Evolutionary conservation across 2,888 invertebrate species (phyloP).

Genomic region (Anarsia innoxiella): DNA sequence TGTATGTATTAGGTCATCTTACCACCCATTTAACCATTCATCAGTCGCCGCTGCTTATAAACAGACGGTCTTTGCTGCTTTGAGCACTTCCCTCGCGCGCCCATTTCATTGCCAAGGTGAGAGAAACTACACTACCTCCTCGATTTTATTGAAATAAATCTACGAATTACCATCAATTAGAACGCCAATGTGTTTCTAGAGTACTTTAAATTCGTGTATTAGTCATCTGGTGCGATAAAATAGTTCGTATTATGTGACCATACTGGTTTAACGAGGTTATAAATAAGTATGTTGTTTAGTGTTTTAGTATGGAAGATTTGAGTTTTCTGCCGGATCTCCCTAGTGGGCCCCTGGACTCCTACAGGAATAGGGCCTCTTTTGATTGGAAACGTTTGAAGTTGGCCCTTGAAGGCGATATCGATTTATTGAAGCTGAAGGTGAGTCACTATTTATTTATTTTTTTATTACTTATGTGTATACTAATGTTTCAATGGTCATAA

Average conservation of each 20-base stretch:
- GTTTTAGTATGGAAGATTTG: conserved; percentile 66
- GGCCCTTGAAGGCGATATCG: conserved; percentile 84
- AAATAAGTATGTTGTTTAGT: conserved; percentile 26
- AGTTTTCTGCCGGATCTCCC: conserved; percentile 81
- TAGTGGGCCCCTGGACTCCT: conserved; percentile 84
- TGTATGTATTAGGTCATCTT: conserved; percentile 22
- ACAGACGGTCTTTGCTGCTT: conserved; percentile 17
- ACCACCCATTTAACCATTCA: conserved; percentile 28
- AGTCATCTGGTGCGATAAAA: conserved; percentile 31
- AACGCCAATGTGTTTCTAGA: conserved; percentile 29
- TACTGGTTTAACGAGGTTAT: conserved; percentile 10
- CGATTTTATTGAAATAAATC: too few relatives aligned
- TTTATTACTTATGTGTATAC: too few relatives aligned
- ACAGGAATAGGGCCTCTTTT: conserved; percentile 86
- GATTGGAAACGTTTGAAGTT: conserved; percentile 90
- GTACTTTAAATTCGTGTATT: conserved; percentile 22
- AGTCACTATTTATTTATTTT: too few relatives aligned
- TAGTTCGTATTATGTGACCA: neutral
- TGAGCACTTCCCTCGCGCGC: conserved; percentile 18
- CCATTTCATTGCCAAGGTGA: conserved; percentile 40
- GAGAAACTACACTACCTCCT: too few relatives aligned
- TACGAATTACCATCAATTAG: conserved; percentile 23
- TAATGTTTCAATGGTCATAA: too few relatives aligned
- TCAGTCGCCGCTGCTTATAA: too few relatives aligned
- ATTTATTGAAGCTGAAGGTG: conserved; percentile 86